These are phyloP conservation scores for Trypoxylus dichotomus DNA, from an alignment of 1,140 invertebrate species.

Conservation along the genomic window DNA sequence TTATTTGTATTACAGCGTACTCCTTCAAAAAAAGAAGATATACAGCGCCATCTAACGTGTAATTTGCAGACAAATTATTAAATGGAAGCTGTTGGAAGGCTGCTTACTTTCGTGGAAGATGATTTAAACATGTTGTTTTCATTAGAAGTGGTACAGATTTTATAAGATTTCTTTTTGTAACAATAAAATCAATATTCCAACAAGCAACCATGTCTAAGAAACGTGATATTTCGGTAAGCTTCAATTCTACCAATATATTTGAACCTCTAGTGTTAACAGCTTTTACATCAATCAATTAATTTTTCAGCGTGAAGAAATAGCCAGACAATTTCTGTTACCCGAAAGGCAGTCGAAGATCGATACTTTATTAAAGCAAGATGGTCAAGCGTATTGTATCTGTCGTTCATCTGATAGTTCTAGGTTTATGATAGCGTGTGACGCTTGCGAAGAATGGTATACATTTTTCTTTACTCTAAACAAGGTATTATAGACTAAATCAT, in stretches of 20 bases:
- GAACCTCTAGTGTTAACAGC: not conserved
- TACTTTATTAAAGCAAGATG: constrained; percentile 83
- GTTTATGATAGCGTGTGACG: constrained; percentile 98
- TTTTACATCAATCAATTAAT: constrained; percentile 21
- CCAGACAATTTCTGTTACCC: constrained; percentile 84
- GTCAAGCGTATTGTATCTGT: constrained; percentile 93
- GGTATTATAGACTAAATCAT: not conserved
- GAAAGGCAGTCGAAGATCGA: constrained; percentile 91
- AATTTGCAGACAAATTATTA: no score
- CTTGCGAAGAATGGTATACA: constrained; percentile 89
- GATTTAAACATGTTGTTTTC: no score
- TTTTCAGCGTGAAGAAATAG: constrained; percentile 84
- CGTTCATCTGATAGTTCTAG: constrained; percentile 87
- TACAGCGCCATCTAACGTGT: no score
- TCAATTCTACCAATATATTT: not conserved
- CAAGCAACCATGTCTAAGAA: constrained; percentile 37
- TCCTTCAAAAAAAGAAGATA: no score
- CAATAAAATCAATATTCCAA: not conserved
- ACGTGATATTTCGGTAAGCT: constrained; percentile 40
- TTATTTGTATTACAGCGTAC: no score
- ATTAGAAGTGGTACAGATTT: no score
- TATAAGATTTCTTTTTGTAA: no score
- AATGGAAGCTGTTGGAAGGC: no score
- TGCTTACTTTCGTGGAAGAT: no score
- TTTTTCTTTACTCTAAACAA: not conserved